Evolutionary conservation across 2,888 invertebrate species (phyloP).

Genomic region (Philonicus albiceps): DNA sequence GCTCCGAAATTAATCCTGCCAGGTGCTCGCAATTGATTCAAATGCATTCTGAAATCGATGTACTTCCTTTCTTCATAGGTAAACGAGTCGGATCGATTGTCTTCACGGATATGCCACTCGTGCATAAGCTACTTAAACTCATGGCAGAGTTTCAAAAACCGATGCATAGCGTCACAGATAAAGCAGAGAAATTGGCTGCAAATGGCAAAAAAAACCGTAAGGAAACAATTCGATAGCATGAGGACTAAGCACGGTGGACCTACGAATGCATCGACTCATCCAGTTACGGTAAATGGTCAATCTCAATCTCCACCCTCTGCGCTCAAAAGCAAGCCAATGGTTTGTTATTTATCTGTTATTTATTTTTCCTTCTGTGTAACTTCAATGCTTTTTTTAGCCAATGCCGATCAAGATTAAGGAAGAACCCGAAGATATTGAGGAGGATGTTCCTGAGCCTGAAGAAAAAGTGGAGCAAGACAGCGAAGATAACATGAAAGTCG

Average conservation of each 20-base stretch:
- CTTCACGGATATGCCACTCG: conserved; percentile 61
- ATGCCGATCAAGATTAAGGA: conserved; percentile 60
- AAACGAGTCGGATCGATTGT: conserved; percentile 59
- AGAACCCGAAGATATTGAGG: conserved; percentile 57
- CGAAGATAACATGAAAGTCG: conserved; percentile 57
- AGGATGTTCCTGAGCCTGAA: conserved; percentile 54
- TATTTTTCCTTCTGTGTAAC: neutral
- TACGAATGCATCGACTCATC: neutral
- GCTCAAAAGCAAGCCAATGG: neutral
- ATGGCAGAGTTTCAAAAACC: conserved; percentile 64
- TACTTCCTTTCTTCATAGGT: conserved; percentile 54
- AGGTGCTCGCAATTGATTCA: neutral
- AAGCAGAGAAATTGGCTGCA: conserved; percentile 62
- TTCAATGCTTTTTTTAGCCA: conserved; percentile 53
- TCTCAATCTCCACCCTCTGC: neutral
- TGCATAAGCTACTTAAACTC: conserved; percentile 64
- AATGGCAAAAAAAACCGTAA: conserved; percentile 35
- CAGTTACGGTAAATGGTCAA: neutral
- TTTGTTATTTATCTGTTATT: neutral
- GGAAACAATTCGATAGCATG: neutral
- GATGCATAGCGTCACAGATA: conserved; percentile 60
- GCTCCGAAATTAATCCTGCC: neutral
- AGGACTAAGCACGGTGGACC: neutral
- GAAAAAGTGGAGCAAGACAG: conserved; percentile 51
- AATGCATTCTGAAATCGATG: neutral